Percentiles rank a stretch among this genome's conserved stretches.
phyloP scores from a whole-genome alignment of 2,888 invertebrate genomes.

The Platycnemis pennipes region DNA sequence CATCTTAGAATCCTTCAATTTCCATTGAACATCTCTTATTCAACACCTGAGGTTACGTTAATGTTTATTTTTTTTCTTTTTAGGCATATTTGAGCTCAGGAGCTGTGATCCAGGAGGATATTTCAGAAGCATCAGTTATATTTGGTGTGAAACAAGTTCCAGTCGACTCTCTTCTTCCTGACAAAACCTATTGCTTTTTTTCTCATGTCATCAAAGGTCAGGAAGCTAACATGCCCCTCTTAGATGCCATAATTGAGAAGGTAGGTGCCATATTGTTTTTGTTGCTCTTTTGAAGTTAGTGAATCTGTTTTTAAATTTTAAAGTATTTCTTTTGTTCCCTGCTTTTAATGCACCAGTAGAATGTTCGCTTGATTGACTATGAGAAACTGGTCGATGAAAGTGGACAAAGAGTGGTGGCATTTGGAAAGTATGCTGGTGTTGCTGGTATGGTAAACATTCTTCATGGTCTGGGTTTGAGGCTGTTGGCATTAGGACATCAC shows the following conservation, averaged over 20 bases:
- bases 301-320: neutral
- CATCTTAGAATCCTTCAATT: no score
- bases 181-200: constrained; percentile 99
- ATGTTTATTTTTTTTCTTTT: constrained; percentile 74
- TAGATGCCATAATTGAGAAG: constrained; percentile 97
- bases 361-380: constrained; percentile 97
- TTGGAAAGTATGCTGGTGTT: constrained; percentile 98
- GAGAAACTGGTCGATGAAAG: constrained; percentile 95
- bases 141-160: constrained; percentile 99
- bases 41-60: no score
- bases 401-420: constrained; percentile 96
- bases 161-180: constrained; percentile 93
- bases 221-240: constrained; percentile 97
- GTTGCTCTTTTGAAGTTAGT: neutral
- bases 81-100: constrained; percentile 95
- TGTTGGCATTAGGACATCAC: constrained; percentile 97
- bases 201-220: constrained; percentile 99
- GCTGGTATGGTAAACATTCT: constrained; percentile 99
- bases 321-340: neutral
- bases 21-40: no score
- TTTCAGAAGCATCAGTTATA: constrained; percentile 96
- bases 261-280: constrained; percentile 76
- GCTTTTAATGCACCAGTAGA: constrained; percentile 80
- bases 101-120: constrained; percentile 96
- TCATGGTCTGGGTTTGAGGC: constrained; percentile 96